A percentile compares a stretch with the other conserved stretches of the same genome.
Conservation (phyloP, 2,797 vertebrate genomes). For the Paratrypauchen microcephalus region DNA sequence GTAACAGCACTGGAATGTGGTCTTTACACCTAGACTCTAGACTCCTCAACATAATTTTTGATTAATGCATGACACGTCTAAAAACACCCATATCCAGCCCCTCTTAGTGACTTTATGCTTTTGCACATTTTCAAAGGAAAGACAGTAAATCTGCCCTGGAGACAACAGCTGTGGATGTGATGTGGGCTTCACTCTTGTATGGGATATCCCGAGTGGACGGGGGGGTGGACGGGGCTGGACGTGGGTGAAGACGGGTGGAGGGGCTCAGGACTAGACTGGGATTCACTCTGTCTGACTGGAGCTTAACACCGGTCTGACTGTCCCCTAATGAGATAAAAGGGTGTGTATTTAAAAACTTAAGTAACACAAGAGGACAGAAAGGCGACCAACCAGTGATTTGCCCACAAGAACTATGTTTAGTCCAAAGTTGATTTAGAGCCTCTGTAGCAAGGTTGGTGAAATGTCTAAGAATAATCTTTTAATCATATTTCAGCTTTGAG, state of each 20-base stretch:
- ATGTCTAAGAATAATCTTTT: not conserved
- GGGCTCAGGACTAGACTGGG: conserved; percentile 57
- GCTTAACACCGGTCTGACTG: conserved; percentile 64
- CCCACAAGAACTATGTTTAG: conserved; percentile 33
- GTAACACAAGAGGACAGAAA: conserved; percentile 15
- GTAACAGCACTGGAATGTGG: not conserved
- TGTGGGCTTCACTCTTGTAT: conserved; percentile 23
- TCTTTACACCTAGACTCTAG: conserved; percentile 8
- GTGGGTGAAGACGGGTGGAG: conserved; percentile 35
- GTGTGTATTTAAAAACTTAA: conserved; percentile 39
- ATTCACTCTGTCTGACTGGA: conserved; percentile 64
- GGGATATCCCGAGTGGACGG: conserved; percentile 49
- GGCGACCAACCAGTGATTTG: conserved; percentile 35
- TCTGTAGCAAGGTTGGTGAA: not conserved
- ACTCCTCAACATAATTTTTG: conserved; percentile 26
- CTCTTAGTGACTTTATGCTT: conserved; percentile 39
- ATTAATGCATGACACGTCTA: conserved; percentile 32
- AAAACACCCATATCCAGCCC: conserved; percentile 38
- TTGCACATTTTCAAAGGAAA: conserved; percentile 58
- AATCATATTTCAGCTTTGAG: not conserved
- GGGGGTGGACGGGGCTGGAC: conserved; percentile 44
- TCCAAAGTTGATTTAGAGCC: conserved; percentile 18
- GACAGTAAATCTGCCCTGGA: conserved; percentile 62
- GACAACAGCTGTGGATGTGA: conserved; percentile 63
- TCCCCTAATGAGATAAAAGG: conserved; percentile 61